phyloP scores from a whole-genome alignment of 2,888 invertebrate species.

The Morinoia aosen region DNA sequence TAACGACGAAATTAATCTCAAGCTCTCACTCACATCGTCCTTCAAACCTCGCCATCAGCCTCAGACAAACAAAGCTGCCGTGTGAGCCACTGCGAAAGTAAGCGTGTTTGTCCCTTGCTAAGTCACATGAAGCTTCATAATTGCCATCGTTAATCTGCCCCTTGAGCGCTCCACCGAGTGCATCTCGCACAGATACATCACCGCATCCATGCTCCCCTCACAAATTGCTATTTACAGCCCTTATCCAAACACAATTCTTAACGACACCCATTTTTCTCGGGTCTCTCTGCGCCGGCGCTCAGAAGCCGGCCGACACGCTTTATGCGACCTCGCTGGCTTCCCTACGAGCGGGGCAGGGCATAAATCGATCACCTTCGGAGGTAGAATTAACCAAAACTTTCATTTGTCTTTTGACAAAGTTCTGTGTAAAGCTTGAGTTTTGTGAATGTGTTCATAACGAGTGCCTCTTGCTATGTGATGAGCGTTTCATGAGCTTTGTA shows the following conservation, averaged over 20 bases:
- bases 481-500: background rate
- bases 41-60: background rate
- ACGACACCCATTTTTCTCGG: conserved; percentile 42
- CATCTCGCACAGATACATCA: conserved; percentile 21
- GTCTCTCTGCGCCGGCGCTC: background rate
- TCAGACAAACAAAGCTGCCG: background rate
- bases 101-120: conserved; percentile 40
- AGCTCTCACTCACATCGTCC: background rate
- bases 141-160: conserved; percentile 49
- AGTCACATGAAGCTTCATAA: conserved; percentile 20
- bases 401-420: background rate
- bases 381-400: background rate
- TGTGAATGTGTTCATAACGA: background rate
- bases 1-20: background rate
- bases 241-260: conserved; percentile 39
- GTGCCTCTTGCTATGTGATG: background rate
- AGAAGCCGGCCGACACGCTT: background rate
- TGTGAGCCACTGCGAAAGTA: background rate
- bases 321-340: background rate
- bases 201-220: background rate
- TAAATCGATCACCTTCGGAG: background rate
- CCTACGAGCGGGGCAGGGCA: background rate
- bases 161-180: conserved; percentile 14
- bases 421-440: background rate
- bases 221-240: background rate